Base-by-base conservation (phyloP, 30 jellyfish, hydroid and myxozoan genomes). In the Nemopilema nomurai region DNA sequence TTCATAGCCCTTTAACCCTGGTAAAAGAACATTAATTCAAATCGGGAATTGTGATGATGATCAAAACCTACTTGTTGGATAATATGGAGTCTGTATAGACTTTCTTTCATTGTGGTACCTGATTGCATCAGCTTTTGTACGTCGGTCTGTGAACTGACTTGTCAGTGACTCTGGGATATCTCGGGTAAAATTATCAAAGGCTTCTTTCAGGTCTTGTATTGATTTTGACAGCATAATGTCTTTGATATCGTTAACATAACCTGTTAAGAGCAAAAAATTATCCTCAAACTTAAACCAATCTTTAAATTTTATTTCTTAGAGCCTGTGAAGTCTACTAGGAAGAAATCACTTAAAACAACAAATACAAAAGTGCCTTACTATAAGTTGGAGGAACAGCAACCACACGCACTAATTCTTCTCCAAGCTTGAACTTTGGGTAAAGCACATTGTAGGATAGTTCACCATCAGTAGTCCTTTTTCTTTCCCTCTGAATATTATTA, bases 381-480 rank as follows among this genome's bases (percentile, higher is more conserved):
- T 67, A 67, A 21, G 77, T 67, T 67, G 77, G 77, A 67, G 77
- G 77, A 41, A 41, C 18, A 18, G 72, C 72, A 19, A 63, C 72
- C 29, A 19, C 28, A 63, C 88, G 74, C 50, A 80, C 89, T 21
- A 80, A 70, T 32, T 80, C 89, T 52, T 80, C 89, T 20, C 81
- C 89, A 80, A 62, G 57, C 50, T 80, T 80, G 67, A 23, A 80
- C 73, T 80, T 80, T 62, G 89, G 81, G 51, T 69, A 81, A 33
- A 49, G 67, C 70, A 81, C 90, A 49, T 81, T 49, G 67, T 67
- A 81, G 80, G 51, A 69, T 17, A 16, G 50, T 25, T 49, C 62
- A 4, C 90, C 90, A 67, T 68, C 71, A 19, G 41, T 41, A n/a
- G 81, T 27, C 74, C 22, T 51, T 29, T 26, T 66, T 51, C 23